These are phyloP conservation scores for Drosophila grimshawi DNA, from an alignment of 1,140 invertebrate species.

Conservation along the genomic window DNA sequence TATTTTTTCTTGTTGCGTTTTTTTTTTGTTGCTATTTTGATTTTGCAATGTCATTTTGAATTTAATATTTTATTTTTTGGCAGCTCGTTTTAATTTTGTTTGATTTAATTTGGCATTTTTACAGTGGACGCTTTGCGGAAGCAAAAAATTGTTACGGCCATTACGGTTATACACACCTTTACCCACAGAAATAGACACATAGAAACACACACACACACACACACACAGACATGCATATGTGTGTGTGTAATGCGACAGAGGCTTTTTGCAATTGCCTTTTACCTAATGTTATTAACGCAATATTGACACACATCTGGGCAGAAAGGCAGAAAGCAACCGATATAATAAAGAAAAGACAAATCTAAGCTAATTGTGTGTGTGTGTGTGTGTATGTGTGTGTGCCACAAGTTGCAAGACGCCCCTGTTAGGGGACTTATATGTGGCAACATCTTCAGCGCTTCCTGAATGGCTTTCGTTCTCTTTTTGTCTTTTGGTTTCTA, in stretches of 20 bases:
- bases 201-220: not conserved
- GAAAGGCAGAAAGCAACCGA: conserved; percentile 1
- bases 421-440: not conserved
- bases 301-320: conserved; percentile 75
- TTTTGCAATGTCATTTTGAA: conserved; percentile 63
- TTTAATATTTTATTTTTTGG: conserved; percentile 41
- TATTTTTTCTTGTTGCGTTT: not conserved
- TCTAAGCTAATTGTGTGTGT: conserved; percentile 77
- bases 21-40: conserved; percentile 18
- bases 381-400: not conserved
- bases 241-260: conserved; percentile 52
- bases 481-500: conserved; percentile 13
- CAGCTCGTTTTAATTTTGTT: conserved; percentile 38
- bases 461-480: conserved; percentile 56
- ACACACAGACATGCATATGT: not conserved
- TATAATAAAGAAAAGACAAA: conserved; percentile 46
- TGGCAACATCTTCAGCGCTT: conserved; percentile 36
- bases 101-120: conserved; percentile 64
- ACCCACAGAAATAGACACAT: not conserved
- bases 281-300: conserved; percentile 81
- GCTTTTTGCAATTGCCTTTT: conserved; percentile 72
- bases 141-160: conserved; percentile 66
- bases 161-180: conserved; percentile 1
- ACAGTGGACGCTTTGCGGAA: conserved; percentile 66
- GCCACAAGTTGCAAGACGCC: not conserved